Percentiles rank a stretch among this genome's conserved stretches.
These are phyloP conservation scores for Denticeps clupeoides DNA, from an alignment of 2,797 vertebrate genomes.

Conservation along the genomic window DNA sequence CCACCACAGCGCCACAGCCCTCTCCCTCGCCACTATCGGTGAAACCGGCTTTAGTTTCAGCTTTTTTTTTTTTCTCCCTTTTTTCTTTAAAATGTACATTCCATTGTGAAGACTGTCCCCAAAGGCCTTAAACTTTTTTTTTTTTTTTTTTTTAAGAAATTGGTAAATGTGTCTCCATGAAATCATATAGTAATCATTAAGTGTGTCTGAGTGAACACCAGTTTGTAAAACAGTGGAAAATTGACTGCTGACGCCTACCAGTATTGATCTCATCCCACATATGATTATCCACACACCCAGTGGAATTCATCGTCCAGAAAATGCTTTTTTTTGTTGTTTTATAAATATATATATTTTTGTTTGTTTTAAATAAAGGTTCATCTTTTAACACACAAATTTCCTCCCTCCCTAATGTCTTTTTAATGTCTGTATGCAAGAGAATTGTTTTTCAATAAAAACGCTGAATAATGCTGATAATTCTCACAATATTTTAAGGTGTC, in stretches of 20 bases:
- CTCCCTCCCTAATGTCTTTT: slow-evolving; percentile 24
- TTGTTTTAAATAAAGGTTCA: slow-evolving; percentile 46
- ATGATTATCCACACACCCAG: too few species aligned
- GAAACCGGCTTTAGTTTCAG: slow-evolving; percentile 29
- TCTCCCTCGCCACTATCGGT: slow-evolving; percentile 64
- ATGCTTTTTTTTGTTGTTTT: too few species aligned
- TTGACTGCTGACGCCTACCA: background rate
- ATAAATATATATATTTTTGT: slow-evolving; percentile 20
- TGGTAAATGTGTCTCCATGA: slow-evolving; percentile 2
- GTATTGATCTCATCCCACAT: too few species aligned
- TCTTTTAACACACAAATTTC: slow-evolving; percentile 35
- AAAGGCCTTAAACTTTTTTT: slow-evolving; percentile 37
- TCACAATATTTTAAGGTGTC: too few species aligned
- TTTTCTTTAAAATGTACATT: slow-evolving; percentile 53
- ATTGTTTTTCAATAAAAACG: slow-evolving; percentile 37
- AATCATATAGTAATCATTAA: slow-evolving; percentile 7
- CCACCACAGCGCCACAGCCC: slow-evolving; percentile 54
- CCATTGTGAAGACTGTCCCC: slow-evolving; percentile 37
- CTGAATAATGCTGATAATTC: slow-evolving; percentile 21
- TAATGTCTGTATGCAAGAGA: slow-evolving; percentile 27
- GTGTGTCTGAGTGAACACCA: background rate
- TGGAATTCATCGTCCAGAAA: too few species aligned
- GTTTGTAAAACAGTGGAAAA: background rate
- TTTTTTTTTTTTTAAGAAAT: too few species aligned
- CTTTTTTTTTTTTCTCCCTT: slow-evolving; percentile 12